These are phyloP conservation scores for Salmo trutta DNA, from an alignment of 2,797 vertebrate genomes.

Conservation along the genomic window DNA sequence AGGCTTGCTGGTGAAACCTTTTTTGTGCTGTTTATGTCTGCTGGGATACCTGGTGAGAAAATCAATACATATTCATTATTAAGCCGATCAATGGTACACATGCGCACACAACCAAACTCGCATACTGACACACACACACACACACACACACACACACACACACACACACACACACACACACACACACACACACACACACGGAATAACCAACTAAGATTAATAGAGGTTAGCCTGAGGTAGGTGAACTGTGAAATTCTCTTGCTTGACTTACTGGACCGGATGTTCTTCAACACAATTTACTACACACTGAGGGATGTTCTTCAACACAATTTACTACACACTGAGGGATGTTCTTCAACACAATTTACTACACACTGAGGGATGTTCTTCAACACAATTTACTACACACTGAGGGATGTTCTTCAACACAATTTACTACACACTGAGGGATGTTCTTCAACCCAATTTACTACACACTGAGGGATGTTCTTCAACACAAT, in stretches of 20 bases:
- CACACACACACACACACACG: slow-evolving; percentile 6
- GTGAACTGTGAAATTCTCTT: slow-evolving; percentile 51
- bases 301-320: neutral
- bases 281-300: neutral
- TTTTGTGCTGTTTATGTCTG: slow-evolving; percentile 21
- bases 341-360: too few species aligned
- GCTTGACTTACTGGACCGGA: slow-evolving; percentile 30
- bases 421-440: too few species aligned
- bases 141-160: neutral
- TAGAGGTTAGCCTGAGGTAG: slow-evolving; percentile 38
- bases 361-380: too few species aligned
- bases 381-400: too few species aligned
- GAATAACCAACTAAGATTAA: slow-evolving; percentile 40
- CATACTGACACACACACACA: slow-evolving; percentile 19
- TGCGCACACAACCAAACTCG: slow-evolving; percentile 19
- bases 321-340: too few species aligned
- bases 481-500: too few species aligned
- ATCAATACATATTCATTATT: slow-evolving; percentile 62
- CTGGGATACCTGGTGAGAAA: slow-evolving; percentile 29
- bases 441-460: too few species aligned
- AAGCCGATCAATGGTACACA: slow-evolving; percentile 26
- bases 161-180: slow-evolving; percentile 22
- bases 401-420: too few species aligned
- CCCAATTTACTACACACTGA: too few species aligned
- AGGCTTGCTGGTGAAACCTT: slow-evolving; percentile 6